These are phyloP conservation scores for Trichoplusia ni DNA, from an alignment of 1,140 invertebrate species.

Conservation along the genomic window DNA sequence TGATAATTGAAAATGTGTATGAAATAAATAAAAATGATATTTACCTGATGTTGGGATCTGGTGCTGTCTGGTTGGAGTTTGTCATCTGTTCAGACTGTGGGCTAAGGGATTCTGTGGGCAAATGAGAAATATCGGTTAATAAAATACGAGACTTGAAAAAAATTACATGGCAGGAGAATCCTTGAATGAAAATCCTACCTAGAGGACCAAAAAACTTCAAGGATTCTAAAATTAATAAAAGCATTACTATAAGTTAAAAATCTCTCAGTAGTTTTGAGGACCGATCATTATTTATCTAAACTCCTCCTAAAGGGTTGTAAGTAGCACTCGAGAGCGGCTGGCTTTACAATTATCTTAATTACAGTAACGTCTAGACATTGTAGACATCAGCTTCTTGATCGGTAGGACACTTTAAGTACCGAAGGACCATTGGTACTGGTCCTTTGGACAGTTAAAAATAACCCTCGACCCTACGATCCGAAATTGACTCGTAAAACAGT, in stretches of 20 bases:
- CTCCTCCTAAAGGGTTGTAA: conserved; percentile 63
- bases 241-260: conserved; percentile 5
- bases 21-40: neutral
- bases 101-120: conserved; percentile 71
- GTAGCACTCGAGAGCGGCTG: conserved; percentile 50
- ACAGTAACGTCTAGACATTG: conserved; percentile 63
- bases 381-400: conserved; percentile 45
- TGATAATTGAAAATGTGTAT: no score
- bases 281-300: conserved; percentile 55
- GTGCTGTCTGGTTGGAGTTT: conserved; percentile 55
- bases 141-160: conserved; percentile 17
- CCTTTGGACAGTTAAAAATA: no score
- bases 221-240: no score
- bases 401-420: conserved; percentile 10
- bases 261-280: conserved; percentile 32
- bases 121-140: conserved; percentile 44
- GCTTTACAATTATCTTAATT: conserved; percentile 60
- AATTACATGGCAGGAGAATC: no score
- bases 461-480: conserved; percentile 39
- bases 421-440: no score
- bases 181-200: no score
- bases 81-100: conserved; percentile 71
- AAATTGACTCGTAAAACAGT: conserved; percentile 68
- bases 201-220: no score
- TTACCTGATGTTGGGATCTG: conserved; percentile 78